Conservation (phyloP, 2,888 invertebrate species). For the Cantharis rufa region DNA sequence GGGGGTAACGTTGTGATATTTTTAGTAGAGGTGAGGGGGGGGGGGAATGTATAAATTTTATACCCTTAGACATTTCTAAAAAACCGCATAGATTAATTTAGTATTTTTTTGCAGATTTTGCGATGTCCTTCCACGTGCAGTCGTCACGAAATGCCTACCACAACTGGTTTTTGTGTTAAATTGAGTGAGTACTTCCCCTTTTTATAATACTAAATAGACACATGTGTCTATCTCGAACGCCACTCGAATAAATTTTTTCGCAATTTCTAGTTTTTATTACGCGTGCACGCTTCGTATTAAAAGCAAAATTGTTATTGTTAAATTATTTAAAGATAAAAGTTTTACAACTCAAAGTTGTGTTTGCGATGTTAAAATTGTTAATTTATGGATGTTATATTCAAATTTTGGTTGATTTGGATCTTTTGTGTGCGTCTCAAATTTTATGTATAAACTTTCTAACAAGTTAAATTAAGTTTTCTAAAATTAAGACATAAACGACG, state of each 20-base stretch:
- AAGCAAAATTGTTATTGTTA: not conserved
- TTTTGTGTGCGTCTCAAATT: not conserved
- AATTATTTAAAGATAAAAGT: not conserved
- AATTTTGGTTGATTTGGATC: not conserved
- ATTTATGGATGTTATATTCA: not conserved
- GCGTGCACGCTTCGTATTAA: not conserved
- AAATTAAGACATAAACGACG: conserved; percentile 1
- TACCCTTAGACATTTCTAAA: no score
- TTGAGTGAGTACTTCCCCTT: not conserved
- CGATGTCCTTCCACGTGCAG: not conserved
- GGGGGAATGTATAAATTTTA: no score
- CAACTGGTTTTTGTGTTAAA: not conserved
- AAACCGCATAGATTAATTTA: no score
- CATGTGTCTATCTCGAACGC: no score
- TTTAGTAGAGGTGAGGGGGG: no score
- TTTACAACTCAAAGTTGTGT: not conserved
- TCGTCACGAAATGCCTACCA: not conserved
- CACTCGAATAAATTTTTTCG: no score
- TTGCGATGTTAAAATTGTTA: not conserved
- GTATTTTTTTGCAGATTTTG: not conserved
- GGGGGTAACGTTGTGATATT: no score
- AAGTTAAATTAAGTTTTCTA: not conserved
- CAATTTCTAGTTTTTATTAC: no score
- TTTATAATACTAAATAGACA: not conserved
- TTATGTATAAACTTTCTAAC: conserved; percentile 2